Conservation (phyloP, 1,140 invertebrate species). For the Caenorhabditis brenneri region DNA sequence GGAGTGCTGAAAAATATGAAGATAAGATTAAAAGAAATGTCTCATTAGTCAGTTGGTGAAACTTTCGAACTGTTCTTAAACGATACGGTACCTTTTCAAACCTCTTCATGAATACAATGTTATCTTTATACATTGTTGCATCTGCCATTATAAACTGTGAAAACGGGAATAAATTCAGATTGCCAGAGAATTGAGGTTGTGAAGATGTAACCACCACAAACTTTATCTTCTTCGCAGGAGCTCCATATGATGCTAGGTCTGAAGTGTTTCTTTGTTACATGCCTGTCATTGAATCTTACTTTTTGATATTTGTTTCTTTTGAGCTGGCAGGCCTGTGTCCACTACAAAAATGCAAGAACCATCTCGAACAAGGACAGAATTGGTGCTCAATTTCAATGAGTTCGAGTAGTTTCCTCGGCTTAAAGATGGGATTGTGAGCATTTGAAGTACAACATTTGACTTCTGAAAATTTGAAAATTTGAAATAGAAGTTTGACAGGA, state of each 20-base stretch:
- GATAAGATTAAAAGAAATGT: too few relatives aligned
- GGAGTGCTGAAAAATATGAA: constrained; percentile 19
- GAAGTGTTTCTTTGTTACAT: neutral
- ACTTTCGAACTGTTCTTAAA: too few relatives aligned
- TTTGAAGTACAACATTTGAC: constrained; percentile 23
- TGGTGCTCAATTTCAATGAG: constrained; percentile 11
- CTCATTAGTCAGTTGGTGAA: too few relatives aligned
- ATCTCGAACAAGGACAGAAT: neutral
- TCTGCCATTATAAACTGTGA: constrained; percentile 21
- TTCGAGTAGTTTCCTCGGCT: constrained; percentile 31
- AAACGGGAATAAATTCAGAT: constrained; percentile 8
- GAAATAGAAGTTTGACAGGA: neutral
- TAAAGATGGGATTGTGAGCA: constrained; percentile 3
- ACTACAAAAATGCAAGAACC: constrained; percentile 18
- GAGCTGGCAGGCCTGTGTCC: neutral
- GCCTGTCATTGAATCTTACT: neutral
- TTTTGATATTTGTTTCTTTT: constrained; percentile 5
- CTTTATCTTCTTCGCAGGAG: constrained; percentile 12
- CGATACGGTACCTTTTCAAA: constrained; percentile 31
- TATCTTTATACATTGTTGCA: constrained; percentile 17
- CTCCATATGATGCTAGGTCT: constrained; percentile 15
- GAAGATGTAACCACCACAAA: constrained; percentile 10
- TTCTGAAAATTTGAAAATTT: neutral
- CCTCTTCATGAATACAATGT: constrained; percentile 9
- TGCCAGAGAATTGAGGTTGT: constrained; percentile 15